A percentile compares a stretch with the other conserved stretches of the same genome.
These are phyloP conservation scores for Holacanthus passer DNA, from an alignment of 2,113 vertebrate genomes.

Conservation along the genomic window DNA sequence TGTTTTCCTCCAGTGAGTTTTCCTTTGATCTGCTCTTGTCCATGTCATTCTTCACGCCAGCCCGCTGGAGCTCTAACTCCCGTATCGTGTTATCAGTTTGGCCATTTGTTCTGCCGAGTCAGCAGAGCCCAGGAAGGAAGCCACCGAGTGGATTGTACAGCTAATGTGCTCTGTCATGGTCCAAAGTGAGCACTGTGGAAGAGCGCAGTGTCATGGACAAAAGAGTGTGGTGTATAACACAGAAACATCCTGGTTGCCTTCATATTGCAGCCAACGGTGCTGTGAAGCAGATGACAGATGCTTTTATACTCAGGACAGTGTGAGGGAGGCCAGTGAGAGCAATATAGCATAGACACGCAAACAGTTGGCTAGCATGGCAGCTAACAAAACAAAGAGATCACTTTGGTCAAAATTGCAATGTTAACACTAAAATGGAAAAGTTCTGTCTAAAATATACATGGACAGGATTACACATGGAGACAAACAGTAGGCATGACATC, in stretches of 20 bases:
- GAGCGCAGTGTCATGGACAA: slow-evolving; percentile 23
- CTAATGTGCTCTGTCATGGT: slow-evolving; percentile 48
- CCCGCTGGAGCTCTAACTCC: slow-evolving; percentile 15
- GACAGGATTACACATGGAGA: neutral
- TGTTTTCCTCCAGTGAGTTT: neutral
- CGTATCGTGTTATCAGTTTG: slow-evolving; percentile 44
- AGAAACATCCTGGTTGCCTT: neutral
- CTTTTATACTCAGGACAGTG: neutral
- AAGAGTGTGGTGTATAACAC: neutral
- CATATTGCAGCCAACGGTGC: neutral
- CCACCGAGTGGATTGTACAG: neutral
- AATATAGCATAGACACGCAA: no score
- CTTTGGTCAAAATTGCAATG: neutral
- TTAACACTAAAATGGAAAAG: neutral
- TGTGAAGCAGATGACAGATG: neutral
- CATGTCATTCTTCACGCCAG: slow-evolving; percentile 25
- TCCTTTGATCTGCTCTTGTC: slow-evolving; percentile 11
- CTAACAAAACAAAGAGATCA: neutral
- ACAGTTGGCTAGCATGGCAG: neutral
- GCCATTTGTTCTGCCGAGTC: slow-evolving; percentile 55
- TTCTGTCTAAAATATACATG: no score
- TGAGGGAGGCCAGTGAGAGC: no score
- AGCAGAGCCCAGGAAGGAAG: slow-evolving; percentile 50
- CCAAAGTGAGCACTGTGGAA: neutral
- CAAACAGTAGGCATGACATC: neutral